Percentiles rank a stretch among this genome's conserved stretches.
Conservation (phyloP, 2,113 vertebrate species). For the Paramormyrops kingsleyae region DNA sequence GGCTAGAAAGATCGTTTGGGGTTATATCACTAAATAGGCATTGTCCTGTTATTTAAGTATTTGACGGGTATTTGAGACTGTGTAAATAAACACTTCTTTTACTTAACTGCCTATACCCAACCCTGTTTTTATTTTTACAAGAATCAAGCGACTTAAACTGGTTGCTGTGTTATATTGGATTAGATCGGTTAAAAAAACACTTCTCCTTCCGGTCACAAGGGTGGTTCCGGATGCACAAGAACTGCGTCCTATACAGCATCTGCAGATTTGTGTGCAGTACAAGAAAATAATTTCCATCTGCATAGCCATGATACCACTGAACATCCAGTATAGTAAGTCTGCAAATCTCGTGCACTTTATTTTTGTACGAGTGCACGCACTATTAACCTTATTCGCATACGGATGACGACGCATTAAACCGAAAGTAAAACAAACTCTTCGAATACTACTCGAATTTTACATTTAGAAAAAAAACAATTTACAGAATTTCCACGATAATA, state of each 20-base stretch:
- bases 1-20: background rate
- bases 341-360: background rate
- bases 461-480: background rate
- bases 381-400: background rate
- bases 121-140: background rate
- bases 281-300: background rate
- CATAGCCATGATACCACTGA: background rate
- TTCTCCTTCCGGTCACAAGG: background rate
- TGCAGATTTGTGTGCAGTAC: background rate
- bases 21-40: background rate
- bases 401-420: background rate
- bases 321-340: background rate
- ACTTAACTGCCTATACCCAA: background rate
- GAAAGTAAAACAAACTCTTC: background rate
- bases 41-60: background rate
- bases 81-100: constrained; percentile 17
- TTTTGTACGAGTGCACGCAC: background rate
- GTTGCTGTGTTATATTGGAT: background rate
- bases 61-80: constrained; percentile 10
- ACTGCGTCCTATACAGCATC: background rate
- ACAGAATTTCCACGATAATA: background rate
- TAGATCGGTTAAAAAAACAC: background rate
- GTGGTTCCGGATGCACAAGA: background rate
- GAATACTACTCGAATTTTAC: background rate
- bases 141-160: background rate